Conservation (phyloP, 2,797 vertebrate genomes). For the Mareca penelope region DNA sequence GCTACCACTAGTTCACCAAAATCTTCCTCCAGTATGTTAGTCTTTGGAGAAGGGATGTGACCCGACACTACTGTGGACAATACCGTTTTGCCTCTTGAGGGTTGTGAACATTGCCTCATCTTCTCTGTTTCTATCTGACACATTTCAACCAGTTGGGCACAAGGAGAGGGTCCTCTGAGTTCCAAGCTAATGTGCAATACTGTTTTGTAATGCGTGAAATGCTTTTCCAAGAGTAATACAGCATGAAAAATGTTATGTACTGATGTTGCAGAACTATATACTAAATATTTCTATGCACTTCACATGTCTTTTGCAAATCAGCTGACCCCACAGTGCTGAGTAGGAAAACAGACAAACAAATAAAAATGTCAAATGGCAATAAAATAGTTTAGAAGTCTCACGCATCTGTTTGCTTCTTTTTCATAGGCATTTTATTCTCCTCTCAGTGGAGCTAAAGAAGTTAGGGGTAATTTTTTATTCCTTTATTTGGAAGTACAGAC, state of each 20-base stretch:
- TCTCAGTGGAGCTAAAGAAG: not conserved
- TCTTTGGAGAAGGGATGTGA: not conserved
- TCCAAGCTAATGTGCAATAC: not conserved
- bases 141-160: not conserved
- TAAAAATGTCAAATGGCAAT: not conserved
- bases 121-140: not conserved
- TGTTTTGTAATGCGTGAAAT: not conserved
- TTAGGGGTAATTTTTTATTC: not conserved
- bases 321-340: not conserved
- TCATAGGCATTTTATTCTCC: not conserved
- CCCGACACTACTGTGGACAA: not conserved
- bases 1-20: not conserved
- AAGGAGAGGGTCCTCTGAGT: not conserved
- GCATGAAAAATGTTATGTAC: not conserved
- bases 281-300: not conserved
- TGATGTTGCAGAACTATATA: not conserved
- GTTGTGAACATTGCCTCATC: not conserved
- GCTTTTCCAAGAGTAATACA: not conserved
- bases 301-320: not conserved
- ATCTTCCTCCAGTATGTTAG: not conserved
- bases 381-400: not conserved
- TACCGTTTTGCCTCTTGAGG: not conserved
- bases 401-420: not conserved
- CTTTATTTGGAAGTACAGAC: not conserved
- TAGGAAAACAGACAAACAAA: no score